These are phyloP conservation scores for Arrhopalites spinosus DNA, from an alignment of 2,888 invertebrate genomes.

Conservation along the genomic window DNA sequence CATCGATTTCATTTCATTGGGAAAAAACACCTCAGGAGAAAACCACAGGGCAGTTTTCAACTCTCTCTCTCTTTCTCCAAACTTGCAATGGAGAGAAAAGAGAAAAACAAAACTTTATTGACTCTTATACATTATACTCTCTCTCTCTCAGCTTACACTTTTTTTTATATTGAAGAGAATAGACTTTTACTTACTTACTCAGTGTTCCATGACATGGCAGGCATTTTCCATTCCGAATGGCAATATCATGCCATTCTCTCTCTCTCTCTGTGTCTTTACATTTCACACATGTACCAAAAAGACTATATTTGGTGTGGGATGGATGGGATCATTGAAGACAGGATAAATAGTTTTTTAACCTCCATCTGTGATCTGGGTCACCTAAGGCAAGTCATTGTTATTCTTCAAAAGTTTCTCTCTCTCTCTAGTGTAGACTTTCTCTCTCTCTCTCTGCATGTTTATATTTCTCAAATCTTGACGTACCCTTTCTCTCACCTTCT, in stretches of 20 bases:
- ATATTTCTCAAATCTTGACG: neutral
- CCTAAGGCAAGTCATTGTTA: slow-evolving; percentile 22
- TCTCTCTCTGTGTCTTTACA: neutral
- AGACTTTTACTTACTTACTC: neutral
- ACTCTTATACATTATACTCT: neutral
- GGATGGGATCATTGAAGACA: neutral
- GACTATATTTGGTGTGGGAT: neutral
- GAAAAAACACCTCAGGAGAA: slow-evolving; percentile 13
- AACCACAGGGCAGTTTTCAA: neutral
- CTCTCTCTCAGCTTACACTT: neutral
- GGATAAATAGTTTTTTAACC: slow-evolving; percentile 16
- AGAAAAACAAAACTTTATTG: slow-evolving; percentile 16
- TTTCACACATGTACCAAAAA: neutral
- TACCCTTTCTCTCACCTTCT: neutral
- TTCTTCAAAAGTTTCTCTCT: slow-evolving; percentile 19
- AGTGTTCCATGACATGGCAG: slow-evolving; percentile 9
- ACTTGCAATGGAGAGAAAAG: neutral
- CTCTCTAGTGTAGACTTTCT: neutral
- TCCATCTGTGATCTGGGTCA: slow-evolving; percentile 23
- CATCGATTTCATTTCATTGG: slow-evolving; percentile 27
- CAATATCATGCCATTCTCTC: neutral
- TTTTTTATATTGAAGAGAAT: neutral
- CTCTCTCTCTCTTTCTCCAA: slow-evolving; percentile 11
- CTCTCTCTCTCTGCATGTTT: neutral
- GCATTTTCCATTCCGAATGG: slow-evolving; percentile 2